Base-by-base conservation (phyloP, 1,140 invertebrate species). In the Penaeus vannamei region DNA sequence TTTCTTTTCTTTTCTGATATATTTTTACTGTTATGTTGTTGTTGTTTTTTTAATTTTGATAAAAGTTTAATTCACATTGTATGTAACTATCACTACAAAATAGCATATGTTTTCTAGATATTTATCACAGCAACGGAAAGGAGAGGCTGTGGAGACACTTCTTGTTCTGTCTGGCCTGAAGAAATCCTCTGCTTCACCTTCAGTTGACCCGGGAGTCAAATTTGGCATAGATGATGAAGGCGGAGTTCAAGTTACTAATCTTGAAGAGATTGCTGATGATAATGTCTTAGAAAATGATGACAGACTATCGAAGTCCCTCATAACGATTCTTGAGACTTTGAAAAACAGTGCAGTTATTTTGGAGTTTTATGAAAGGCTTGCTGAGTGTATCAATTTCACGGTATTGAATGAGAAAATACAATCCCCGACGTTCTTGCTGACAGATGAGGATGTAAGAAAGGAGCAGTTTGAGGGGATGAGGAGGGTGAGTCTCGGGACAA, bases 351-450 rank as follows among this genome's bases (percentile, higher is more conserved):
- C 26, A 26, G 77, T 89, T 61, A 84, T 91, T n/a, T 64, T 85
- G 8, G 46, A 66, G 26, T 91, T 91, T 76, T 91, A 87, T 81
- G 69, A 86, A 46, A 86, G 77, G 26, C 26, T 91, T 32, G 84
- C 80, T 7, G 59, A 81, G 26, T 89, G 59, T 53, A 69, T 91
- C 46, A 59, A 82, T 22, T 91, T 91, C n/a, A 87, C 66, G 26
- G n/a, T 46, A 5, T 29, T 86, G 20, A 64, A 85, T 26, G 77
- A 72, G 36, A 82, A 86, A 5, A 59, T 69, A 32, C 26, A 22
- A 17, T 53, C 84, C 20, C 72, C 80, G 23, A 62, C n/a, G 17
- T 20, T 26, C 3, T 84, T 91, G 17, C 1, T 72, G 20, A 91
- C 86, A 61, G 86, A 85, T 29, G 77, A 82, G 53, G 90, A 91